Base-by-base conservation (phyloP, 37 sponge, comb jelly and placozoan species). In the Spongilla lacustris region DNA sequence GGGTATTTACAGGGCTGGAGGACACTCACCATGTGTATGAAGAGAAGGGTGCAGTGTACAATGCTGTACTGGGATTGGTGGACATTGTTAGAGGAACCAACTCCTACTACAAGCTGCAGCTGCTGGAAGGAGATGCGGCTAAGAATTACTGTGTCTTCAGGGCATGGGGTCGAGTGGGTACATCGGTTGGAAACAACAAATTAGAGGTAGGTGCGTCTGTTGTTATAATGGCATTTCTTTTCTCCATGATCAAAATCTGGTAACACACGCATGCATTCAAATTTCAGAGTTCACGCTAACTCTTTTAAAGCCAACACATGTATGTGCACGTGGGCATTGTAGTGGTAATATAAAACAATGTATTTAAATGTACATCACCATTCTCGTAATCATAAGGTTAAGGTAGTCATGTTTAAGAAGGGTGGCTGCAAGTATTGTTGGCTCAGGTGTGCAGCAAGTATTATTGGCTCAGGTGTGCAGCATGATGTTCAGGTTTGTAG, bases 131-230 rank as follows among this genome's bases (percentile, higher is more conserved):
- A 67, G 99, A 97, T 67, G 13, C 26, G 0, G 67, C 71, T 41
- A 82, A 58, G 77, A 85, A 83, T 17, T 98, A 92, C 71, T 75
- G 50, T 17, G 50, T 99, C 75, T 99, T 97, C 79, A 73, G 99
- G 13, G 84, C 99, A 27, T 99, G 99, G 99, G 99, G 99, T 0
- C 81, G 99, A 25, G 98, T 99, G 36, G 99, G 99, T 14, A 99
- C 99, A 23, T 83, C 86, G 27, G 92, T 99, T 22, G 99, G 99
- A 73, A 96, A 96, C 10, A 94, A 81, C 66, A 96, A 93, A 34
- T 35, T 88, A 24, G 99, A 99, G 77, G 97, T 92, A 14, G 46
- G 79, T 72, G 24, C 35, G 8, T 68, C 28, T 32, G 66, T 31
- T 36, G 67, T 0, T 17, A 29, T 29, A 72, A 13, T 36, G 26